phyloP scores from a whole-genome alignment of 2,113 vertebrate genomes.

The Colaptes auratus region DNA sequence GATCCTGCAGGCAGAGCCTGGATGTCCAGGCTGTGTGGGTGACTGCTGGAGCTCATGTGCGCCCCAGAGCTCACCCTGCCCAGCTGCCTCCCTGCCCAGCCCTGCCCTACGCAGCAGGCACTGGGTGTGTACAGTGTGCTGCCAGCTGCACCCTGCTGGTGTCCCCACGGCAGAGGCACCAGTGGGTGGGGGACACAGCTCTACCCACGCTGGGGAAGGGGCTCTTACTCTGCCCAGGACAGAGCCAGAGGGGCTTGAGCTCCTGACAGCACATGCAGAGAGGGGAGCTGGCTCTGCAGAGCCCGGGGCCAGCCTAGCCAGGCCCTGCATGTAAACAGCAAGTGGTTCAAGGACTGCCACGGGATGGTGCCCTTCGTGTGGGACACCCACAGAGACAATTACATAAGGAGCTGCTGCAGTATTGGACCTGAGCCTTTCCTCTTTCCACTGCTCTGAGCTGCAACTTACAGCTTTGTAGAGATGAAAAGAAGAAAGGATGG shows the following conservation, averaged over 20 bases:
- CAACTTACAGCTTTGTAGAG: background rate
- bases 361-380: background rate
- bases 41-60: background rate
- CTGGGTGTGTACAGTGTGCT: background rate
- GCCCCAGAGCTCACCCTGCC: background rate
- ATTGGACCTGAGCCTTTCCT: background rate
- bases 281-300: background rate
- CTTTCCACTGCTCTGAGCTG: background rate
- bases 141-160: accelerated
- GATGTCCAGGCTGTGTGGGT: background rate
- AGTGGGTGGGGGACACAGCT: background rate
- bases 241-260: background rate
- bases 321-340: background rate
- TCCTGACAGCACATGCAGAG: background rate
- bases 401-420: background rate
- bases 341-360: background rate
- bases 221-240: background rate
- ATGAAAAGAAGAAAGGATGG: background rate
- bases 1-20: background rate
- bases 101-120: background rate
- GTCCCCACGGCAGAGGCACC: background rate
- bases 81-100: background rate
- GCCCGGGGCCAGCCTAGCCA: accelerated
- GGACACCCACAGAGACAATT: background rate
- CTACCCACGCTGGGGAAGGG: background rate